These are phyloP conservation scores for Monopis laevigella DNA, from an alignment of 2,888 invertebrate species.

Conservation along the genomic window DNA sequence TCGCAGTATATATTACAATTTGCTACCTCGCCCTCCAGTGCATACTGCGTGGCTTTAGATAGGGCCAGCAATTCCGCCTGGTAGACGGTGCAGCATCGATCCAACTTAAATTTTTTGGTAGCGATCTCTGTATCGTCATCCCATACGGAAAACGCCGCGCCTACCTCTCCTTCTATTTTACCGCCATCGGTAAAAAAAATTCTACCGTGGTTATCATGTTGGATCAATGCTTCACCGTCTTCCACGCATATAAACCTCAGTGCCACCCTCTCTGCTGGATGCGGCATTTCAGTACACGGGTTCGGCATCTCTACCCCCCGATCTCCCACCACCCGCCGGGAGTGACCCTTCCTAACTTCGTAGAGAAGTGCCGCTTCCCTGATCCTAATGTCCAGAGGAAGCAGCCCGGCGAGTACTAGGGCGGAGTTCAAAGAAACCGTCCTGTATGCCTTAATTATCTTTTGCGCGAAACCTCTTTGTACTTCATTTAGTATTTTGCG, in stretches of 20 bases:
- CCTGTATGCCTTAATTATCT: too few relatives aligned
- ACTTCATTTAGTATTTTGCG: too few relatives aligned
- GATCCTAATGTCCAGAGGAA: slow-evolving; percentile 1
- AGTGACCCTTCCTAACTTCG: slow-evolving; percentile 4
- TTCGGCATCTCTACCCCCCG: not conserved
- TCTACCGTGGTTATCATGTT: not conserved
- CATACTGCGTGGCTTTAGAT: not conserved
- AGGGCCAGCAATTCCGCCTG: not conserved
- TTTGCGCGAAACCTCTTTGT: too few relatives aligned
- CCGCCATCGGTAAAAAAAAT: slow-evolving; percentile 2
- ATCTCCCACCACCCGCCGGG: too few relatives aligned
- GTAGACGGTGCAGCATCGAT: too few relatives aligned
- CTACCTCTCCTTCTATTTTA: slow-evolving; percentile 1
- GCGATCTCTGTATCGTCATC: not conserved
- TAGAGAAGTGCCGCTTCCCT: not conserved
- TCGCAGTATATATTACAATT: not conserved
- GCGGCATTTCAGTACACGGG: not conserved
- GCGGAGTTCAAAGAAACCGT: slow-evolving; percentile 3
- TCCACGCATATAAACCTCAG: not conserved
- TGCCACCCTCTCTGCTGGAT: not conserved
- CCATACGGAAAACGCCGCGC: slow-evolving; percentile 1
- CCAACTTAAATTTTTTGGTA: too few relatives aligned
- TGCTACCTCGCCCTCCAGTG: not conserved
- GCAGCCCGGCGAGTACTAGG: not conserved
- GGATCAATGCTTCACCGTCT: not conserved